These are phyloP conservation scores for Apodemia duryi DNA, from an alignment of 2,888 invertebrate genomes.

Conservation along the genomic window DNA sequence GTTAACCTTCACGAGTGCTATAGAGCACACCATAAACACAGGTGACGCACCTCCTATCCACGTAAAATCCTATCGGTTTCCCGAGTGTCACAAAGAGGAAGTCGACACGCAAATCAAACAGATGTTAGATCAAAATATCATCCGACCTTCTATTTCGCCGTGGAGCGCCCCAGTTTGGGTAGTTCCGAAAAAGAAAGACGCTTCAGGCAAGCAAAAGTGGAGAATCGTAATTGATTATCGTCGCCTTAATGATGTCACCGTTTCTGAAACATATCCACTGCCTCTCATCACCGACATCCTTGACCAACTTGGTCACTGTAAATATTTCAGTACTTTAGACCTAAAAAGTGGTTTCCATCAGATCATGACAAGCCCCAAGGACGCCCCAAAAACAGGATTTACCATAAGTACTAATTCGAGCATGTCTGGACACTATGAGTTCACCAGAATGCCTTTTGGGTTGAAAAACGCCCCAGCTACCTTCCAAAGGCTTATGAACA, in stretches of 20 bases:
- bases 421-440: no score
- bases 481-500: slow-evolving; percentile 37
- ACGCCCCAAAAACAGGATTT: background rate
- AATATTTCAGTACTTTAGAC: slow-evolving; percentile 31
- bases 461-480: slow-evolving; percentile 30
- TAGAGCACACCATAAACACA: slow-evolving; percentile 26
- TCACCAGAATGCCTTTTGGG: no score
- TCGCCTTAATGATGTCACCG: slow-evolving; percentile 27
- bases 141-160: slow-evolving; percentile 26
- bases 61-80: slow-evolving; percentile 23
- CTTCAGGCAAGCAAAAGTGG: slow-evolving; percentile 26
- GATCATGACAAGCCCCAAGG: slow-evolving; percentile 21
- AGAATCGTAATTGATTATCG: slow-evolving; percentile 15
- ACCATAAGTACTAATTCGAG: slow-evolving; percentile 24
- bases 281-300: slow-evolving; percentile 25
- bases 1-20: slow-evolving; percentile 20
- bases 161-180: slow-evolving; percentile 20
- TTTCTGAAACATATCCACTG: slow-evolving; percentile 21
- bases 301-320: slow-evolving; percentile 13
- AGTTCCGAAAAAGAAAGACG: slow-evolving; percentile 31
- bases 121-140: slow-evolving; percentile 24
- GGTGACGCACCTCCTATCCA: slow-evolving; percentile 20
- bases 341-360: no score
- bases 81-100: slow-evolving; percentile 31
- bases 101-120: slow-evolving; percentile 24